Conservation (phyloP, 1,140 invertebrate species). For the Magallana angulata region DNA sequence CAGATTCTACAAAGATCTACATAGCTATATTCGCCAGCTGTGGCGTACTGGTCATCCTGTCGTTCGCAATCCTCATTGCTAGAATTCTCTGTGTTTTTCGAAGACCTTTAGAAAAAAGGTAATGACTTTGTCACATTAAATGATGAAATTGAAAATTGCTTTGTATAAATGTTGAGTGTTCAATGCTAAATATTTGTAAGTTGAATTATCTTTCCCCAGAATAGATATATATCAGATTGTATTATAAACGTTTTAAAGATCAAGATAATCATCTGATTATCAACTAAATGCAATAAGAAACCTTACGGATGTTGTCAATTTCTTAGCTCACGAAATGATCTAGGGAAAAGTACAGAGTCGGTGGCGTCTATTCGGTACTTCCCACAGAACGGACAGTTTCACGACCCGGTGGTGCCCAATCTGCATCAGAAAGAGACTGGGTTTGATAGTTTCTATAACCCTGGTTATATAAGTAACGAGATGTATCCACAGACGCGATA, state of each 20-base stretch:
- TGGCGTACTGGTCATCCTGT: conserved; percentile 48
- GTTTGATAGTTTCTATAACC: conserved; percentile 35
- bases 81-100: conserved; percentile 44
- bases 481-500: not conserved
- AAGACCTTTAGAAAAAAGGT: conserved; percentile 4
- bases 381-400: conserved; percentile 30
- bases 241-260: no score
- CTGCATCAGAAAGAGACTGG: not conserved
- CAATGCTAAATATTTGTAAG: no score
- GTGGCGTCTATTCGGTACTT: conserved; percentile 45
- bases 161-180: no score
- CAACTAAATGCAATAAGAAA: no score
- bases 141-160: no score
- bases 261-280: no score
- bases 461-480: conserved; percentile 22
- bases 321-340: conserved; percentile 16
- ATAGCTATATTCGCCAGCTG: conserved; percentile 53
- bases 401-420: not conserved
- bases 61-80: conserved; percentile 49
- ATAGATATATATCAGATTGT: no score
- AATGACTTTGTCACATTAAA: not conserved
- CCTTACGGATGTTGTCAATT: not conserved
- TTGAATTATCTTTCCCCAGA: no score
- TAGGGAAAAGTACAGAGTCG: conserved; percentile 41
- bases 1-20: conserved; percentile 56